Evolutionary conservation across 1,140 invertebrate species (phyloP), one percentile per base, ranked within the genome.

Genomic region (Ladona fulva): DNA sequence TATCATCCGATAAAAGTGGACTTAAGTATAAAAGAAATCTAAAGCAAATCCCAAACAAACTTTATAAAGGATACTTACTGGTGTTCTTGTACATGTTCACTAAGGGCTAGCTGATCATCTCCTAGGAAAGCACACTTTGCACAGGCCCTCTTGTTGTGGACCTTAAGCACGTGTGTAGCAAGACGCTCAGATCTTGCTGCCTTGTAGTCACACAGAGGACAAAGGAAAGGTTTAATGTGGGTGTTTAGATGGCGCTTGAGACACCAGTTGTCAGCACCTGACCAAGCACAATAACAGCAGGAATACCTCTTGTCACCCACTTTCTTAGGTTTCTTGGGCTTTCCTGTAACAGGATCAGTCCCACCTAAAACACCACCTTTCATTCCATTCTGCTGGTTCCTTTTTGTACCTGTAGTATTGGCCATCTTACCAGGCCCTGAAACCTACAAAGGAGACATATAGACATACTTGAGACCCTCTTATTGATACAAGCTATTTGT

Each of bases 231-330:
- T 84, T 96, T 96, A 81, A 95, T 89, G 85, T 97, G 95, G 22
- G 95, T 96, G 85, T 96, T 96, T 76, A 96, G 87, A 84, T 97
- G 95, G 11, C 95, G 88, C 84, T 96, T 96, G 76, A 96, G 85
- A 81, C 94, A 95, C 95, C 95, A 97, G 82, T 95, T 95, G 85
- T 96, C 95, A n/a, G 94, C 94, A 0, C 95, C 95, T 22, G 92
- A 93, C 94, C 94, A 96, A 1, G 94, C 89, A 84, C 95, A 97
- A 83, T 95, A 95, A 81, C 92, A 92, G 84, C 94, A 96, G 75
- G 90, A 90, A 84, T 94, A 96, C 81, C 92, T 83, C 80, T 87
- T 88, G 76, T 87, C 84, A 80, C 85, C 84, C 81, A 80, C 82
- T 80, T 82, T 88, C 84, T 80, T 87, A 81, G 77, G 84, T 80